These are phyloP conservation scores for Colletes latitarsis DNA, from an alignment of 1,140 invertebrate species.

Conservation along the genomic window DNA sequence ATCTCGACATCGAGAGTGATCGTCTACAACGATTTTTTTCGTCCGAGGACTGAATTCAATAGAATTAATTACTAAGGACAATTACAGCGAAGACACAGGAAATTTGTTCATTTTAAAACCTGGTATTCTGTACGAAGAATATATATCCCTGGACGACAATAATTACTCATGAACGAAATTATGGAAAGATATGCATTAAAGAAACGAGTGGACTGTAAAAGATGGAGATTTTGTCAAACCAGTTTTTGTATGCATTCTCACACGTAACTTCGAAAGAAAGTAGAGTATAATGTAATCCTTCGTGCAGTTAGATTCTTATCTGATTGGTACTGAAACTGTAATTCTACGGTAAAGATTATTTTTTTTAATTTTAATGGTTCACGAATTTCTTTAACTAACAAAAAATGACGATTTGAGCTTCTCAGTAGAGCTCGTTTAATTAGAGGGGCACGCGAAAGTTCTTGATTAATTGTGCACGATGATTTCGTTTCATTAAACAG, in stretches of 20 bases:
- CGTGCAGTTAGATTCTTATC: not conserved
- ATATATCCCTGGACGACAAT: not conserved
- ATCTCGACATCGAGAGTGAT: conserved; percentile 1
- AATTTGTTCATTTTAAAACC: too few relatives aligned
- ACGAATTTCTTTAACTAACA: too few relatives aligned
- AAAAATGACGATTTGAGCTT: not conserved
- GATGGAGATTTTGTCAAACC: conserved; percentile 2
- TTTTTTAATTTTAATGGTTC: too few relatives aligned
- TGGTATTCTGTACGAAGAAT: not conserved
- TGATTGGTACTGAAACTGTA: not conserved
- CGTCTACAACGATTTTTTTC: not conserved
- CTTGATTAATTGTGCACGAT: conserved; percentile 23
- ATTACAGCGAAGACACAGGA: too few relatives aligned
- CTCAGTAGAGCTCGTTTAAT: not conserved
- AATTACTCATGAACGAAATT: not conserved
- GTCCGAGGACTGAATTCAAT: too few relatives aligned
- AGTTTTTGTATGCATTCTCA: not conserved
- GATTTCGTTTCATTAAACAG: conserved; percentile 22
- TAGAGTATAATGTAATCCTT: not conserved
- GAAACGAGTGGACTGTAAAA: not conserved
- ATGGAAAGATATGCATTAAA: not conserved
- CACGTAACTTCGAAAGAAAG: not conserved
- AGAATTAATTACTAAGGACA: too few relatives aligned
- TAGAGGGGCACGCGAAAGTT: conserved; percentile 25
- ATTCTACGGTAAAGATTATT: not conserved